phyloP scores from a whole-genome alignment of 1,140 invertebrate genomes.

The Ceratina calcarata region DNA sequence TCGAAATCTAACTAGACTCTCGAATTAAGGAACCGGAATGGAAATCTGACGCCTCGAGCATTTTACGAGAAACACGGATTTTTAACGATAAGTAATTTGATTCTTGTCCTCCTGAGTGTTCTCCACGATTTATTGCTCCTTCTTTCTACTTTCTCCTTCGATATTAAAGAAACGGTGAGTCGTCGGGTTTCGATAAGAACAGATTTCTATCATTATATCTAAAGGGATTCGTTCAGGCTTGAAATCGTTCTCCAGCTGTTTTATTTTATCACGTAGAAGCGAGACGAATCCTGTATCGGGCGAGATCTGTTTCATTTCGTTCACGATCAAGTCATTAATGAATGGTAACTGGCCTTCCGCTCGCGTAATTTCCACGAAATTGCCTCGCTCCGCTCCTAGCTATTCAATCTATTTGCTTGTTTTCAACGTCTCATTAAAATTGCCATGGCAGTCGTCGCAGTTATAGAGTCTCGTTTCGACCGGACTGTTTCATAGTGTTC shows the following conservation, averaged over 20 bases:
- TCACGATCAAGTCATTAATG: not conserved
- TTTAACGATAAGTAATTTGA: no score
- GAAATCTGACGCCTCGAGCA: no score
- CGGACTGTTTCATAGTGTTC: constrained; percentile 1
- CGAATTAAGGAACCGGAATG: no score
- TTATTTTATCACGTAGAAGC: not conserved
- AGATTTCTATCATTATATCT: no score
- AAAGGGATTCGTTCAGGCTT: no score
- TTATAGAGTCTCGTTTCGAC: not conserved
- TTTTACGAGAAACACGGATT: no score
- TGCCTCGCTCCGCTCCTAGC: not conserved
- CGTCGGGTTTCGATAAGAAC: no score
- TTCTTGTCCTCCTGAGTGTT: no score
- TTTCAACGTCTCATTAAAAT: constrained; percentile 28
- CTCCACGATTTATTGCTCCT: no score
- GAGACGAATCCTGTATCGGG: not conserved
- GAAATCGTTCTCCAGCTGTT: not conserved
- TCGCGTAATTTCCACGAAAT: not conserved
- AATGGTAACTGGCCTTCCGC: not conserved
- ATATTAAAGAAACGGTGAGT: no score
- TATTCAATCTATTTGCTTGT: not conserved
- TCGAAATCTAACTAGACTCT: no score
- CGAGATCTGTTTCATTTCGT: not conserved
- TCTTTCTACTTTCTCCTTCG: no score
- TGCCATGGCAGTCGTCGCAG: not conserved